Base-by-base conservation (phyloP, 2,797 vertebrate genomes). In the Halcyon leucocephala region DNA sequence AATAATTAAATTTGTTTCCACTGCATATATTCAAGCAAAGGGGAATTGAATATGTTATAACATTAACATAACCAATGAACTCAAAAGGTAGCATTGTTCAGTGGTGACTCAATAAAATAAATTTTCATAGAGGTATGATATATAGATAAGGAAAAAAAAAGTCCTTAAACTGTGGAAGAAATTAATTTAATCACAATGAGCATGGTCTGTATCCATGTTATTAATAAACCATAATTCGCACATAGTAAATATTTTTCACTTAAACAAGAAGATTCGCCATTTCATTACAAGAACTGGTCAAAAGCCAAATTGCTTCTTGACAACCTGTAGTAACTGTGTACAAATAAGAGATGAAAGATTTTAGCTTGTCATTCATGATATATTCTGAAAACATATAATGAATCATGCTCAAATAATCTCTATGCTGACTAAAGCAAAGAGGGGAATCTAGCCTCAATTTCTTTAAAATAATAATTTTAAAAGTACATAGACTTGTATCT, bases 221-320 rank as follows among this genome's bases (percentile, higher is more conserved):
- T 72, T 54, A 88, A 72, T n/a, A 21, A 13, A 54, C 4, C 39
- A 22, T 76, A 77, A 82, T 44, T 73, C 2, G 1, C 44, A 37
- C 9, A 24, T 13, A 17, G 31, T 60, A 96, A 77, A 85, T 93
- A 81, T 74, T 91, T 89, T 81, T 91, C 1, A 1, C 35, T 90
- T 69, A 51, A 83, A 82, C 19, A 66, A 82, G 62, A 86, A 70
- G 6, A 70, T 66, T 77, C 25, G 77, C 41, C 22, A 28, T 80
- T 89, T 70, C 46, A 28, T 57, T 86, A 17, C 41, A 70, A 86
- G 81, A 87, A 55, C 8, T 80, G 71, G 57, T 60, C 7, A 87
- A 92, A 95, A 81, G 89, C 87, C 87, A 93, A 79, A 95, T 70
- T 87, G 76, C 61, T 77, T 91, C 87, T 93, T 96, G 82, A 87